Evolutionary conservation across 1,140 invertebrate species (phyloP), one percentile per base, ranked within the genome.

Genomic region (Megalopta genalis): DNA sequence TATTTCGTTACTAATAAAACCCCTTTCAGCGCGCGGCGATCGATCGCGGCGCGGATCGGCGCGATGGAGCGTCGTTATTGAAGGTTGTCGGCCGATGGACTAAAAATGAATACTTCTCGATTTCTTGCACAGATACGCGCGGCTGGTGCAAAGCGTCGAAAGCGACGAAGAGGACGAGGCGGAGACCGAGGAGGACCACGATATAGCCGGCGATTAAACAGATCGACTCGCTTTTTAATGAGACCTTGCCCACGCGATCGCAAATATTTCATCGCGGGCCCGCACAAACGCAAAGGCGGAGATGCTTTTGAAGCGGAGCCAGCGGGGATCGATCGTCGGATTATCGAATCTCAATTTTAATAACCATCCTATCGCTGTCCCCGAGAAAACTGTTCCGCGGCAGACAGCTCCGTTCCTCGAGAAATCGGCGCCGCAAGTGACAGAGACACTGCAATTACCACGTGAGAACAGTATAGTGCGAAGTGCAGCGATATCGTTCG

Each of bases 91-190:
- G 18, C 7, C 21, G 54, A 4, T n/a, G 21, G 16, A n/a, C 16
- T 52, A 32, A 32, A 63, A 65, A 54, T 62, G 52, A 65, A 37
- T 14, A 12, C 18, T 52, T 62, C 25, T 14, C 66, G 25, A 25
- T 67, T 76, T 81, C 42, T 16, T 52, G 21, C 70, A 0, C 72
- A 92, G 91, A 81, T 91, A 92, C 84, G 90, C 90, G 42, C 89
- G 85, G 85, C 85, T 92, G 74, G 86, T 91, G 77, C 90, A 91
- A 85, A 87, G 81, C 74, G 76, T 81, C 39, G 90, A 90, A 63
- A 87, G 81, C 54, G 90, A 90, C 49, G 84, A 85, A 54, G 59
- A 83, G 72, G 77, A 71, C 14, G 59, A 62, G 25, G 84, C 85
- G 37, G 83, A 67, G 27, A 85, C 86, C 37, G 83, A 85, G 60